Base-by-base conservation (phyloP, 2,888 invertebrate species). In the Agrotis ipsilon region DNA sequence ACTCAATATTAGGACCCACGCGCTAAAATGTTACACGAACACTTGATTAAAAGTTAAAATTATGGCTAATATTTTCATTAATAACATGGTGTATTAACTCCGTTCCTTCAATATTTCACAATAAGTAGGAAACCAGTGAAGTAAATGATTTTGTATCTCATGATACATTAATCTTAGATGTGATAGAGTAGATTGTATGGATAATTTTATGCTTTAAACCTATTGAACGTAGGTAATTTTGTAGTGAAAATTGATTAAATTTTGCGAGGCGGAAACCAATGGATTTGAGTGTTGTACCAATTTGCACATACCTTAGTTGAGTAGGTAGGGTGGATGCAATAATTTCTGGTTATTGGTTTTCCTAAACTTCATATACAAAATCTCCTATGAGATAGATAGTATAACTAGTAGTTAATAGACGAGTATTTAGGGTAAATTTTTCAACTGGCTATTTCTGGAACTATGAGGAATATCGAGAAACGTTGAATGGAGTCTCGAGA, bases 231-330 rank as follows among this genome's bases (percentile, higher is more conserved):
- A 74, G 77, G 45, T 58, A 65, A 74, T 80, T 68, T 60, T 64
- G 68, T 79, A 68, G 67, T 61, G 63, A 71, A 81, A 68, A 80
- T 72, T 72, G 18, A 72, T 73, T 69, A 58, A 39, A 64, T 60
- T 68, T 72, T 64, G 63, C 59, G 32, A n/a, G 27, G 43, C 5
- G 18, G 46, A 58, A 52, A 59, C 39, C 16, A 13, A 32, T 45
- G 16, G 13, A 21, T 51, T 51, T 24, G 18, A 55, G n/a, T 43
- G 24, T 52, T 24, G 11, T 49, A 51, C 27, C 27, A 27, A 27
- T 27, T 27, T 27, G 27, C 27, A 27, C 27, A 27, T 27, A 27
- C 27, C 27, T 2, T 27, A 27, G 0, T 45, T n/a, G 24, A 39
- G 32, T 58, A 21, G 18, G 6, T 32, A 49, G 32, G 27, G 27